Evolutionary conservation across 2,888 invertebrate species (phyloP), one percentile per base, ranked within the genome.

Genomic region (Epistrophe grossulariae): DNA sequence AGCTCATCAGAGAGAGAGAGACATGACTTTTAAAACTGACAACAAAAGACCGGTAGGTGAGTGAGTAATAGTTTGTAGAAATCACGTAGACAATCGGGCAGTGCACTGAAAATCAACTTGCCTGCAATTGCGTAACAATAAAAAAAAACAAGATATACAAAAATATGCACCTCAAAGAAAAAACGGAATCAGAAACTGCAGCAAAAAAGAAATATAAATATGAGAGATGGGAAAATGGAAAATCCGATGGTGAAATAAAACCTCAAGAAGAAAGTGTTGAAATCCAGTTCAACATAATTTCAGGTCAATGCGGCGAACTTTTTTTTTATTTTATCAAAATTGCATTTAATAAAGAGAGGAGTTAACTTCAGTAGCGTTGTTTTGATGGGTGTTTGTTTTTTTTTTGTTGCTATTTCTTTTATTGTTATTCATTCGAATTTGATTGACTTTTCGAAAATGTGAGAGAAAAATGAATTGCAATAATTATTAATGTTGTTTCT

Each of bases 221-320:
- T 57, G 0, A 11, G 62, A 62, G 62, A 17, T 72, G 79, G 45
- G 66, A 83, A 87, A 83, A 87, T 76, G 79, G 64, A 83, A 76
- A 87, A 87, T 74, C 73, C 64, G 4, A 82, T 85, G 87, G 73
- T 74, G 87, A 83, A 87, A 87, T 76, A 87, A 83, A 79, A 83
- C 76, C 83, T 79, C 87, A 19, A 55, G 83, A 87, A 83, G 83
- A 85, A 85, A 87, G 87, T 87, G 87, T 87, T 87, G 87, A 87
- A 87, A 83, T 87, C 66, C 83, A 87, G 83, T 87, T 87, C 83
- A 87, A 66, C 79, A 83, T 5, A n/a, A 55, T 87, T 83, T 87
- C 83, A 83, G 87, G 87, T 87, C 87, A 87, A 79, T 87, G 79
- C 79, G 40, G 79, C 64, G 79, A 76, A 79, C 55, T 79, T 28